Evolutionary conservation across 2,113 vertebrate genomes (phyloP).

Genomic region (Ceratotherium simum): DNA sequence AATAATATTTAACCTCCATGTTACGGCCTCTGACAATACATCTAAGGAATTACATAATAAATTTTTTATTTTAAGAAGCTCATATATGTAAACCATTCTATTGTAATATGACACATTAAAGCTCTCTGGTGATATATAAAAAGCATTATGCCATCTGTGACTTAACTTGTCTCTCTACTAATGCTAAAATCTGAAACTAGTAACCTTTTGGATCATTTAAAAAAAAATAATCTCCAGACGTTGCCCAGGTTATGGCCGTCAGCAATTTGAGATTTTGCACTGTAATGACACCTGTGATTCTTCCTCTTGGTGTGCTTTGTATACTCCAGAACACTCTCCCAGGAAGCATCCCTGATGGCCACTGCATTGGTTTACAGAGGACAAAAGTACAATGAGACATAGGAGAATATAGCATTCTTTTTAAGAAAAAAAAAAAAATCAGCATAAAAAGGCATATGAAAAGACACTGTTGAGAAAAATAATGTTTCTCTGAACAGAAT

Average conservation of each 20-base stretch:
- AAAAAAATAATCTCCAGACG: neutral
- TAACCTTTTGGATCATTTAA: neutral
- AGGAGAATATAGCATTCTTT: neutral
- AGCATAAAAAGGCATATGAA: neutral
- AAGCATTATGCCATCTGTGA: slow-evolving; percentile 33
- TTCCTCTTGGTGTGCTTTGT: neutral
- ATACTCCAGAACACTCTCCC: neutral
- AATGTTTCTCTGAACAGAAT: slow-evolving; percentile 35
- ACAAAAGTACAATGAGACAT: neutral
- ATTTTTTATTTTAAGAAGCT: neutral
- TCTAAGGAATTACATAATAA: neutral
- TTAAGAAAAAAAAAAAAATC: neutral
- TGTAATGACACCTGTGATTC: neutral
- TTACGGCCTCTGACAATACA: neutral
- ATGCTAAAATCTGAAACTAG: slow-evolving; percentile 22
- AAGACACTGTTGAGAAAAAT: neutral
- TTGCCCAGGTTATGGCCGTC: neutral
- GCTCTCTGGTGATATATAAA: slow-evolving; percentile 14
- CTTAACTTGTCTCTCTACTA: slow-evolving; percentile 16
- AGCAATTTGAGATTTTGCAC: neutral
- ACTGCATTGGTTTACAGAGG: neutral
- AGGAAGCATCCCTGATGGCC: neutral
- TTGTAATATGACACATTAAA: slow-evolving; percentile 17
- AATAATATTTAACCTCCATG: neutral
- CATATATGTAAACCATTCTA: neutral